phyloP scores from a whole-genome alignment of 2,797 vertebrate genomes.

The Dryobates pubescens region DNA sequence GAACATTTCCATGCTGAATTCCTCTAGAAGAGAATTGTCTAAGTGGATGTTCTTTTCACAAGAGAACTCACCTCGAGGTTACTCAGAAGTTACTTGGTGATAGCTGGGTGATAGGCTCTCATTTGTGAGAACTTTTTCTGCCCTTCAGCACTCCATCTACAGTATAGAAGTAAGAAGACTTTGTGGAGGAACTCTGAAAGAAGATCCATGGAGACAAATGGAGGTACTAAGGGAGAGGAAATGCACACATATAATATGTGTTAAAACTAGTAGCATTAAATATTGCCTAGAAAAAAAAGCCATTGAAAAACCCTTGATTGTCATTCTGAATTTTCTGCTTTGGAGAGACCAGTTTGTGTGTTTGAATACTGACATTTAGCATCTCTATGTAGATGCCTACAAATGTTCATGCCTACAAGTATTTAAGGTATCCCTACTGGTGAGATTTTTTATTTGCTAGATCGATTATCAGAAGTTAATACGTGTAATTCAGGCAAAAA shows the following conservation, averaged over 20 bases:
- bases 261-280: not conserved
- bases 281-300: not conserved
- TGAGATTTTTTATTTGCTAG: not conserved
- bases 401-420: not conserved
- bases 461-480: not conserved
- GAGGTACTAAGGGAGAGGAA: not conserved
- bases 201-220: accelerated
- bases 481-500: not conserved
- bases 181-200: not conserved
- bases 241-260: not conserved
- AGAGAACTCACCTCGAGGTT: not conserved
- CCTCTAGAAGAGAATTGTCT: not conserved
- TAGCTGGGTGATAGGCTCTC: not conserved
- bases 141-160: not conserved
- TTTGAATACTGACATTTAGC: not conserved
- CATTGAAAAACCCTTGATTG: not conserved
- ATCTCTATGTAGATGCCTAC: not conserved
- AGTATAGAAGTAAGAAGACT: not conserved
- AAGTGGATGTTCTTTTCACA: not conserved
- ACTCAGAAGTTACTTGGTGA: not conserved
- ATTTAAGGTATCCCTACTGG: not conserved
- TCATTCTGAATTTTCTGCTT: not conserved
- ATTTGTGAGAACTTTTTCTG: not conserved
- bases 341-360: not conserved
- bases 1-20: not conserved